Evolutionary conservation across 2,113 vertebrate species (phyloP), one percentile per base, ranked within the genome.

Genomic region (Sakesphorus luctuosus): DNA sequence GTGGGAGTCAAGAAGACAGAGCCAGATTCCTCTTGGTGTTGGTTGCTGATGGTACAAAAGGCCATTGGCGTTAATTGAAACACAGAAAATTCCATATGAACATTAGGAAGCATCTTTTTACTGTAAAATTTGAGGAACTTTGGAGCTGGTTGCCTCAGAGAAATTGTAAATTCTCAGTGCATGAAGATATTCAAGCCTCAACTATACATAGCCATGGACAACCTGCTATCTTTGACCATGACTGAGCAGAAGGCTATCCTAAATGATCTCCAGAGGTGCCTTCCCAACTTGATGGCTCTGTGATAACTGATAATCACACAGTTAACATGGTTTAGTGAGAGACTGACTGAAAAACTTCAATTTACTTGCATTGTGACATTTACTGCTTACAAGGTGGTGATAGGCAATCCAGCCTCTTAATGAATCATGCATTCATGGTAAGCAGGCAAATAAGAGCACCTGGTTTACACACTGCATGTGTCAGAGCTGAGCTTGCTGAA

Each of bases 371-470:
- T 29, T 62, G 61, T 81, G 87, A 63, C 8, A 10, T 74, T 72
- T 65, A n/a, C 21, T 80, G 38, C 1, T 1, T 68, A 3, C 0
- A 1, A 78, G 36, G 49, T 74, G 63, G 11, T 71, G 84, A 89
- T 91, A 84, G 55, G n/a, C 38, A 80, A 43, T 77, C 55, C 35
- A 50, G n/a, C 35, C 85, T 44, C 50, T 38, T 78, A 73, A 93
- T 33, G 83, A 95, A 56, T 69, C 18, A 38, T 47, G 63, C 26
- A 28, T 46, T 85, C 36, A 43, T 1, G 6, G 20, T 26, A 38
- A 83, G 58, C 72, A 84, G 75, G 58, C 36, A 77, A 92, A 68
- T 93, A 77, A 33, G 23, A 90, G 58, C 90, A 93, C 59, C 58
- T 75, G 47, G 74, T 85, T 95, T 88, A 68, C 35, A 93, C 59